Evolutionary conservation across 1,140 invertebrate genomes (phyloP).

Genomic region (Elysia chlorotica): DNA sequence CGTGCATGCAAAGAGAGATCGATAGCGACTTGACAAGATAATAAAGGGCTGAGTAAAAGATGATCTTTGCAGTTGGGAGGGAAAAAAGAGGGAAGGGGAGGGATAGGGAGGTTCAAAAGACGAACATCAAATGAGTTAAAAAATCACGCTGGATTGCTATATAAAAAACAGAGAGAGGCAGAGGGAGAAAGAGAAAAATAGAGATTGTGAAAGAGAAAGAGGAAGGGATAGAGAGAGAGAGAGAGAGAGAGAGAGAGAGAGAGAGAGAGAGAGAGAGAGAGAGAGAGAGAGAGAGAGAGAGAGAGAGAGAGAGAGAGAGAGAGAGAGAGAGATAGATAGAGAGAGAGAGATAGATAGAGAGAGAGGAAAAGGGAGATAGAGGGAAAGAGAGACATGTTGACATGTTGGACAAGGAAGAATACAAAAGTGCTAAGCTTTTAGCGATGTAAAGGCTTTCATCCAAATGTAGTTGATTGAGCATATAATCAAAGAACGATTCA

Average conservation of each 20-base stretch:
- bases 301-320: conserved; percentile 5
- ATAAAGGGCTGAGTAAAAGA: neutral
- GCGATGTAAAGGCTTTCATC: too few relatives aligned
- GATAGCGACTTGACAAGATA: neutral
- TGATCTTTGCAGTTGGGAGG: too few relatives aligned
- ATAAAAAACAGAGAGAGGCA: neutral
- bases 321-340: conserved; percentile 14
- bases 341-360: conserved; percentile 4
- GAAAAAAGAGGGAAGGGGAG: too few relatives aligned
- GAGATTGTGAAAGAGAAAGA: conserved; percentile 3
- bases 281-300: neutral
- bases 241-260: conserved; percentile 15
- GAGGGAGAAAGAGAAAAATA: conserved; percentile 13
- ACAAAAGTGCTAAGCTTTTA: too few relatives aligned
- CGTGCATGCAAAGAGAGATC: neutral
- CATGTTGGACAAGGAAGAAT: too few relatives aligned
- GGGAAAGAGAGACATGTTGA: neutral
- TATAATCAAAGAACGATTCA: too few relatives aligned
- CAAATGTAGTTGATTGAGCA: too few relatives aligned
- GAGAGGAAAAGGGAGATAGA: neutral
- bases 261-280: neutral
- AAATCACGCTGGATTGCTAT: too few relatives aligned
- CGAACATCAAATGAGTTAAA: too few relatives aligned
- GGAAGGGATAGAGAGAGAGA: conserved; percentile 12
- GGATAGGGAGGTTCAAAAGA: too few relatives aligned